Percentiles rank a stretch among this genome's conserved stretches.
These are phyloP conservation scores for Cydia fagiglandana DNA, from an alignment of 1,140 invertebrate genomes.

Conservation along the genomic window DNA sequence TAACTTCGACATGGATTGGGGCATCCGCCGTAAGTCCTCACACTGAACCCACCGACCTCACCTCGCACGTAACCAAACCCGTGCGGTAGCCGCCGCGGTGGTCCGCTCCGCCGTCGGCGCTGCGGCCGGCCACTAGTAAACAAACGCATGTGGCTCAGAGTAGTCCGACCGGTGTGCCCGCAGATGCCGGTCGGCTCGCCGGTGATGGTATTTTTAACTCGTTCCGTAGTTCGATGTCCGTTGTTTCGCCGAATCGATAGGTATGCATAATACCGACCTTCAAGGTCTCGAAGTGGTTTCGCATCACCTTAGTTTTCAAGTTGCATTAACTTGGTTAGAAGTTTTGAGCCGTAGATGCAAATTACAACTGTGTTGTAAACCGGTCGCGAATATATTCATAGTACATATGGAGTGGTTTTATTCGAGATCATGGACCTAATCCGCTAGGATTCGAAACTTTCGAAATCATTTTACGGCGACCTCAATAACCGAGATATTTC, in stretches of 20 bases:
- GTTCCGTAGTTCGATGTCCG: constrained; percentile 77
- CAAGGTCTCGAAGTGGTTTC: constrained; percentile 50
- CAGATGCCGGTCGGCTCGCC: constrained; percentile 69
- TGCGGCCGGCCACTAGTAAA: constrained; percentile 67
- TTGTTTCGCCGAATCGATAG: constrained; percentile 70
- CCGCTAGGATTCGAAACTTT: constrained; percentile 46
- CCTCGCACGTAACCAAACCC: background rate
- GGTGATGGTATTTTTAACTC: constrained; percentile 74
- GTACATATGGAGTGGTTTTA: constrained; percentile 4
- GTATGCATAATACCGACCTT: constrained; percentile 71
- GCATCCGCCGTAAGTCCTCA: constrained; percentile 28
- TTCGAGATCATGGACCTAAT: constrained; percentile 28
- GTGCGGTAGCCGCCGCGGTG: constrained; percentile 36
- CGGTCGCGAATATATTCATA: constrained; percentile 16
- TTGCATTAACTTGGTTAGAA: constrained; percentile 31
- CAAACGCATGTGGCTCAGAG: constrained; percentile 75
- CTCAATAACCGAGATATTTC: constrained; percentile 49
- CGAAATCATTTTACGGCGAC: constrained; percentile 54
- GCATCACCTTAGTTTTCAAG: constrained; percentile 51
- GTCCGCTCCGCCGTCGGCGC: constrained; percentile 43
- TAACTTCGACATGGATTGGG: constrained; percentile 25
- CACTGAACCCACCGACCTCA: background rate
- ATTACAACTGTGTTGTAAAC: constrained; percentile 54
- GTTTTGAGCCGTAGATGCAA: constrained; percentile 40
- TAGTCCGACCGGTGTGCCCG: constrained; percentile 72